Conservation (phyloP, 2,113 vertebrate species). For the Aptenodytes patagonicus region DNA sequence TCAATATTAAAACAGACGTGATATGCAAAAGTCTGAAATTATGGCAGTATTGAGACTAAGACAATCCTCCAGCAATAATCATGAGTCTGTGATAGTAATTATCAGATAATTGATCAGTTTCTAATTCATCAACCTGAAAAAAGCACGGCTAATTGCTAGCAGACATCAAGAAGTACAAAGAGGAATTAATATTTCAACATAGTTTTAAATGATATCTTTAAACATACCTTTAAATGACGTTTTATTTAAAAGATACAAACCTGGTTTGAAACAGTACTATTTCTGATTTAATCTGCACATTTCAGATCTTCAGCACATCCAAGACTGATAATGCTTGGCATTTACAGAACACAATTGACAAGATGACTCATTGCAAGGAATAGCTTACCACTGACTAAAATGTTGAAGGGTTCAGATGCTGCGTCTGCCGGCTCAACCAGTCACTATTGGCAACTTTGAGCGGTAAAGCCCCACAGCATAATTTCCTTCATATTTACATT, state of each 20-base stretch:
- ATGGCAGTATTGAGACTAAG: not conserved
- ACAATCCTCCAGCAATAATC: constrained; percentile 7
- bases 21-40: not conserved
- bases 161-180: constrained; percentile 17
- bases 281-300: not conserved
- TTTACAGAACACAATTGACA: constrained; percentile 25
- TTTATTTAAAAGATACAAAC: constrained; percentile 39
- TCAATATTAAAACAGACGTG: not conserved
- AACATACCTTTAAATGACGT: not conserved
- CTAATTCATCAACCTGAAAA: constrained; percentile 57
- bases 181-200: constrained; percentile 14
- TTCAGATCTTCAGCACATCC: not conserved
- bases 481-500: not conserved
- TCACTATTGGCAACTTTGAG: not conserved
- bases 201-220: not conserved
- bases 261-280: not conserved
- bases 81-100: constrained; percentile 20
- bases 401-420: not conserved
- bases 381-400: not conserved
- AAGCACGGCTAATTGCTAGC: constrained; percentile 52
- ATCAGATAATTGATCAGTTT: constrained; percentile 64
- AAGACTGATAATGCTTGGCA: not conserved
- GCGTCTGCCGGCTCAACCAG: not conserved
- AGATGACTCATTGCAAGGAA: constrained; percentile 24
- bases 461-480: not conserved